Evolutionary conservation across 1,140 invertebrate species (phyloP).

Genomic region (Lordiphosa clarofinis): DNA sequence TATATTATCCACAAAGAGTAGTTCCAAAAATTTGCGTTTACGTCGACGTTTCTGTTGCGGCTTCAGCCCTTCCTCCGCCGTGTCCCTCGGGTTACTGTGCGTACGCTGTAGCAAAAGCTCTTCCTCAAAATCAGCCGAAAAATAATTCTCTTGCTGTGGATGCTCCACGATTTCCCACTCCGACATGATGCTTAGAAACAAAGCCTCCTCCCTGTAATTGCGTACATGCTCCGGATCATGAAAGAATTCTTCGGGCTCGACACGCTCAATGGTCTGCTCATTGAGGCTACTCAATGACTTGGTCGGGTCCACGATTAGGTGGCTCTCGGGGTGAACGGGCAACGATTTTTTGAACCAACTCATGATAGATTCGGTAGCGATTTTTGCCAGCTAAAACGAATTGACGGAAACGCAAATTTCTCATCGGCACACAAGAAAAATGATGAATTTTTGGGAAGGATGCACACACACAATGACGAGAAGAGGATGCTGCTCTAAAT

Average conservation of each 20-base stretch:
- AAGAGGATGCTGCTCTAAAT: constrained; percentile 65
- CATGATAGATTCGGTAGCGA: constrained; percentile 82
- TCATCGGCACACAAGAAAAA: constrained; percentile 81
- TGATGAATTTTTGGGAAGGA: constrained; percentile 20
- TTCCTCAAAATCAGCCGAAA: constrained; percentile 72
- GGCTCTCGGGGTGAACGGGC: constrained; percentile 80
- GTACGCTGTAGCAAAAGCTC: constrained; percentile 56
- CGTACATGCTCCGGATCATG: constrained; percentile 74
- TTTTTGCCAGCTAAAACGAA: constrained; percentile 83
- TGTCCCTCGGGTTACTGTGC: not conserved
- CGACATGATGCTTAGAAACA: constrained; percentile 70
- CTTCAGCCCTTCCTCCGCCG: not conserved
- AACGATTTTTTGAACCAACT: constrained; percentile 84
- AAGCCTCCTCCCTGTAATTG: constrained; percentile 66
- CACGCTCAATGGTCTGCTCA: constrained; percentile 47
- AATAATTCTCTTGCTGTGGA: constrained; percentile 62
- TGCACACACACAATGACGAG: not conserved
- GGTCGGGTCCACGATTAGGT: constrained; percentile 10
- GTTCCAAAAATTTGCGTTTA: constrained; percentile 55
- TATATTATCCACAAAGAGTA: constrained; percentile 61
- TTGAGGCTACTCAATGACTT: constrained; percentile 53
- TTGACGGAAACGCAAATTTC: constrained; percentile 83
- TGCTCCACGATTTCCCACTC: constrained; percentile 74
- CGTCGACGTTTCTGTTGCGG: not conserved
- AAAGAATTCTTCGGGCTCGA: constrained; percentile 76